Evolutionary conservation across 2,113 vertebrate genomes (phyloP), one percentile per base, ranked within the genome.

Genomic region (Donacobius atricapilla): DNA sequence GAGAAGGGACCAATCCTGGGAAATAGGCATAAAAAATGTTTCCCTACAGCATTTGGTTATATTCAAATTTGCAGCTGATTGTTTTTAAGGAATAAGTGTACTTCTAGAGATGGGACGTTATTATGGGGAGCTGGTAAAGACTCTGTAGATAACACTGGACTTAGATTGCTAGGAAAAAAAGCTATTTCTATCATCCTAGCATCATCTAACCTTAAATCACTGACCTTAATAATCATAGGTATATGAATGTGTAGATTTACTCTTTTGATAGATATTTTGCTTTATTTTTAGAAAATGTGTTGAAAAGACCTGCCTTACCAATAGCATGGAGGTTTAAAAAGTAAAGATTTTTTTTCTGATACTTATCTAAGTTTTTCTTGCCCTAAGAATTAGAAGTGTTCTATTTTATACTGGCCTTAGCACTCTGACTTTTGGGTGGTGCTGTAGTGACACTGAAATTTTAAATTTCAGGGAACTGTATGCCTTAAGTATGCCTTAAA

Each of bases 61-160:
- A 90, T 90, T 84, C 76, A 83, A 40, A 94, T 93, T 71, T 68
- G 72, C 79, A 92, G 40, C 51, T 64, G 79, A 90, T 92, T 92
- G 75, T 87, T 96, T 95, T 89, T 78, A 84, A 84, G 39, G 39
- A 45, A 54, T 87, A 88, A 83, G 18, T 51, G 47, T 81, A 69
- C 87, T 75, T 87, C 65, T 81, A 57, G 60, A 87, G 72, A 69
- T 53, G 57, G 21, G 64, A 57, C 37, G 15, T 90, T 89, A 48
- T 75, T 87, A 86, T 25, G 11, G 33, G 45, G 48, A 84, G 45
- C 73, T 81, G 58, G 60, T 35, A 75, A 91, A 88, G 56, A 72
- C 64, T 83, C 54, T 86, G 47, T 45, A 86, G 54, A 35, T 85
- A 71, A 88, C 12, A 37, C 20, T 51, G n/a, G 60, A 56, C 76